A percentile compares a stretch with the other conserved stretches of the same genome.
Evolutionary conservation across 2,888 invertebrate species (phyloP).

Genomic region (Venustoraphidia nigricollis): DNA sequence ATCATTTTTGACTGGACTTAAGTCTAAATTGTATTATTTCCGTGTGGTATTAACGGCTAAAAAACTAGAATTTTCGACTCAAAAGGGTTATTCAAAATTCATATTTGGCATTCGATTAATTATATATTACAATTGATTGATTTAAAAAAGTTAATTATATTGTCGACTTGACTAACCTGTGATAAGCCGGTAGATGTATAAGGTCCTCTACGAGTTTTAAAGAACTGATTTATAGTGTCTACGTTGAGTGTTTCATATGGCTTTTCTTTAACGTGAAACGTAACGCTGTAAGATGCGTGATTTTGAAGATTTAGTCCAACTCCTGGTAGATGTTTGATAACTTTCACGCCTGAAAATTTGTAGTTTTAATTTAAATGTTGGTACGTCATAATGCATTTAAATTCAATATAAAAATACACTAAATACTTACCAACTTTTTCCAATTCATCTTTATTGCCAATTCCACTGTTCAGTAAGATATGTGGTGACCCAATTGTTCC

Average conservation of each 20-base stretch:
- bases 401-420: neutral
- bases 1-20: too few relatives aligned
- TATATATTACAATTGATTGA: too few relatives aligned
- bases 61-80: too few relatives aligned
- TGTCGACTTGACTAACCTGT: slow-evolving; percentile 1
- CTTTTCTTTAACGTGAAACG: slow-evolving; percentile 5
- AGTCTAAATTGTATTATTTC: too few relatives aligned
- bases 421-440: slow-evolving; percentile 2
- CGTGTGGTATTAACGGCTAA: too few relatives aligned
- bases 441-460: slow-evolving; percentile 2
- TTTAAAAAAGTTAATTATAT: too few relatives aligned
- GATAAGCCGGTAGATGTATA: slow-evolving; percentile 9
- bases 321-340: slow-evolving; percentile 22
- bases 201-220: slow-evolving; percentile 5
- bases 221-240: slow-evolving; percentile 2
- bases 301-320: slow-evolving; percentile 21
- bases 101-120: too few relatives aligned
- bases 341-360: slow-evolving; percentile 14
- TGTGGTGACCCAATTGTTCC: slow-evolving; percentile 4
- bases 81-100: too few relatives aligned
- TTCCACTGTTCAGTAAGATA: slow-evolving; percentile 2
- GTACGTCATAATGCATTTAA: neutral
- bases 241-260: slow-evolving; percentile 1
- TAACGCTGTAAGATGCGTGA: slow-evolving; percentile 9
- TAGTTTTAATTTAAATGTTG: neutral